Conservation (phyloP, 2,113 vertebrate genomes). For the Alosa alosa region DNA sequence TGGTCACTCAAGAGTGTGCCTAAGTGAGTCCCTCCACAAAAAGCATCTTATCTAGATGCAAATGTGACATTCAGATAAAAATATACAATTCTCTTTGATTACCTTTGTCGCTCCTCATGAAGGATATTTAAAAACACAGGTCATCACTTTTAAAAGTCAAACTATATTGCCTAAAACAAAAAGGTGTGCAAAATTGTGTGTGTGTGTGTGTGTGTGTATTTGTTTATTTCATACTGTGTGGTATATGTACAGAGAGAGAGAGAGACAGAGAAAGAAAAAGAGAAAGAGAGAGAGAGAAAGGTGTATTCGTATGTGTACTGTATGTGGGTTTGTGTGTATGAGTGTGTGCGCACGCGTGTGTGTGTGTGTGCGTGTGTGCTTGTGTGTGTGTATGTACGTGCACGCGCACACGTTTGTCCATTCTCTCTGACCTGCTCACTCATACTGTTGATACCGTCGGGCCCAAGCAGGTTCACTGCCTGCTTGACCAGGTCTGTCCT, state of each 20-base stretch:
- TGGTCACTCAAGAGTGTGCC: not conserved
- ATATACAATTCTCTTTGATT: not conserved
- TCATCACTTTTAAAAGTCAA: not conserved
- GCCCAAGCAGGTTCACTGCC: conserved; percentile 73
- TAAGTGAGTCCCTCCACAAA: conserved; percentile 12
- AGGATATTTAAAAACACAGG: not conserved
- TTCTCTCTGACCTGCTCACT: conserved; percentile 70
- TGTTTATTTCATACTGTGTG: too few species aligned
- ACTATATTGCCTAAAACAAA: not conserved
- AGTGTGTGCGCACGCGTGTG: not conserved
- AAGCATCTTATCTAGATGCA: not conserved
- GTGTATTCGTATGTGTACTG: not conserved
- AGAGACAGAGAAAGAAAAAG: too few species aligned
- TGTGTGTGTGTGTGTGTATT: not conserved
- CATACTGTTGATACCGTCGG: conserved; percentile 75
- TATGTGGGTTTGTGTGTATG: too few species aligned
- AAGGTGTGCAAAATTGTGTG: not conserved
- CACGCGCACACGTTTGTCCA: not conserved
- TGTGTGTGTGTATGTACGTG: not conserved
- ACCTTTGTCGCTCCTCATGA: not conserved
- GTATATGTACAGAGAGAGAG: too few species aligned
- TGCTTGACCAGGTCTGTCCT: conserved; percentile 75
- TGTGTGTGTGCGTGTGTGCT: not conserved
- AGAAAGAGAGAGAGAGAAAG: not conserved
- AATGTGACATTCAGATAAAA: not conserved